These are phyloP conservation scores for Dorcus parallelipipedus DNA, from an alignment of 2,888 invertebrate species.

Conservation along the genomic window DNA sequence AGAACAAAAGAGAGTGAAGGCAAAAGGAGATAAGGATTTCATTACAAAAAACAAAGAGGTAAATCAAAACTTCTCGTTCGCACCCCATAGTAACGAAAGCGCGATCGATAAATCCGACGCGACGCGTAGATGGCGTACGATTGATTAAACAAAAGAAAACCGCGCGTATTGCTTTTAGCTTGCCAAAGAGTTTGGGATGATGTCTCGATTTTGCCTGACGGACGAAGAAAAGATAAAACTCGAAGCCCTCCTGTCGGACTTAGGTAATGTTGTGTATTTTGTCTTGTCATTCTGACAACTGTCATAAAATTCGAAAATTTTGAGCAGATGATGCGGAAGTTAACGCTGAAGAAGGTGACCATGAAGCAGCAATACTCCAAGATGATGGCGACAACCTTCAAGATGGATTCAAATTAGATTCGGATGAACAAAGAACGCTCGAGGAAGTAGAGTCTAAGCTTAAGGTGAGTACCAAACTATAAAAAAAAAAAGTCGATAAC, in stretches of 20 bases:
- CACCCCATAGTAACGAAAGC: background rate
- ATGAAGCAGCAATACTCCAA: background rate
- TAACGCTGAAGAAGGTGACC: background rate
- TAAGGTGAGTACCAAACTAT: background rate
- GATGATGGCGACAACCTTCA: background rate
- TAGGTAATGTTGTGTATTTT: conserved; percentile 12
- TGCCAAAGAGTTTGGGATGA: conserved; percentile 18
- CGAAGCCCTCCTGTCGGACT: conserved; percentile 22
- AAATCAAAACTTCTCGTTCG: background rate
- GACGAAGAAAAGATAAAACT: conserved; percentile 28
- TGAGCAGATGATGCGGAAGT: background rate
- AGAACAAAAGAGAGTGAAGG: conserved; percentile 7
- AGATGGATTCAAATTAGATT: conserved; percentile 11
- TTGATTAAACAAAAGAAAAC: conserved; percentile 21
- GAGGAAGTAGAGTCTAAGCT: conserved; percentile 7
- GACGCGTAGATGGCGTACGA: conserved; percentile 1
- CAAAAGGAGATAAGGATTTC: conserved; percentile 19
- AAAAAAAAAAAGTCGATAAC: background rate
- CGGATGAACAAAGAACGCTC: conserved; percentile 1
- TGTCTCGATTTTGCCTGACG: conserved; percentile 22
- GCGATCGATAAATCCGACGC: background rate
- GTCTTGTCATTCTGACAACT: background rate
- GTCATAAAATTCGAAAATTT: background rate
- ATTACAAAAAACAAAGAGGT: conserved; percentile 27
- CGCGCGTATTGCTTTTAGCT: conserved; percentile 16